Evolutionary conservation across 2,888 invertebrate species (phyloP), one percentile per base, ranked within the genome.

Genomic region (Phalera bucephala): DNA sequence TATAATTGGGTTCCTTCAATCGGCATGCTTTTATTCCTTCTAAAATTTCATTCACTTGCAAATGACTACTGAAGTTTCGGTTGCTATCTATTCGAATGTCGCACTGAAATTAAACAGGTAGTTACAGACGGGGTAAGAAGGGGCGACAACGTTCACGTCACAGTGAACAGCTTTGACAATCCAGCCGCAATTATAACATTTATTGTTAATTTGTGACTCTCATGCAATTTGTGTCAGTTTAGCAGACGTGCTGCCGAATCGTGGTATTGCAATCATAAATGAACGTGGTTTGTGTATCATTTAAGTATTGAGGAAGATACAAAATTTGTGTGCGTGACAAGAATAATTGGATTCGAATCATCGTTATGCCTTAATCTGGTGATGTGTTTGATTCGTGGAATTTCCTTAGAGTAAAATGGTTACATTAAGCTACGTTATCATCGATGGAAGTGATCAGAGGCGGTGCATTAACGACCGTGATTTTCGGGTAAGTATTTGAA

Each of bases 381-480:
- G 62, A 62, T 56, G 75, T 76, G 70, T 80, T 71, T 64, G 85
- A 87, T 87, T 86, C 85, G 85, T 88, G 88, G 87, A 87, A 85
- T 78, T 88, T 86, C 84, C 81, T 81, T 61, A 40, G 80, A 81
- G 74, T 83, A 60, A 2, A 45, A 80, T 80, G 75, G 57, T 64
- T 62, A 68, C 79, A 72, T 67, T 60, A 81, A 83, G 67, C 84
- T 84, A 86, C 67, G 41, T 66, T 70, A 2, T 77, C 71, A 58
- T 80, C 75, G 58, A 80, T 75, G 72, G 66, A 72, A 65, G 84
- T 88, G 85, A 79, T 72, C 62, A 66, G 72, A 80, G 81, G 84
- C 84, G 73, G 88, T 89, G 88, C 88, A 80, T 71, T 83, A 78
- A 70, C 76, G 76, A 84, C 85, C 82, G 88, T 88, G 88, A 75